A percentile compares a stretch with the other conserved stretches of the same genome.
phyloP scores from a whole-genome alignment of 2,113 vertebrate species.

The Dinomys branickii region DNA sequence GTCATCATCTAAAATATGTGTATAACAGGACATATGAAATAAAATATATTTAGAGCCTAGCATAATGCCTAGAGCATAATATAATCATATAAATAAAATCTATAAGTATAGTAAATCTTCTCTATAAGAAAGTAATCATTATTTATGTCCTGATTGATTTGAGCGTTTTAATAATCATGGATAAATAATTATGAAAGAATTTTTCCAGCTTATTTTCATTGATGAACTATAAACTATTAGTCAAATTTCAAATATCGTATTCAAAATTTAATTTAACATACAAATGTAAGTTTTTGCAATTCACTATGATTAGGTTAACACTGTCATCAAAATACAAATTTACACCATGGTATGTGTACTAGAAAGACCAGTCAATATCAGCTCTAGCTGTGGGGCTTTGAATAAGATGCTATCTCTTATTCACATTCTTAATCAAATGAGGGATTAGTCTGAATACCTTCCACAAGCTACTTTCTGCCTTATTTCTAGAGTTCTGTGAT shows the following conservation, averaged over 20 bases:
- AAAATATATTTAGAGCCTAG: constrained; percentile 2
- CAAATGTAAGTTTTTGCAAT: constrained; percentile 8
- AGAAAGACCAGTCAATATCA: constrained; percentile 3
- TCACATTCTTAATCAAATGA: constrained; percentile 34
- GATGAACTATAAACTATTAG: not conserved
- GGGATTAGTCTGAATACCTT: not conserved
- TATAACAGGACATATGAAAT: not conserved
- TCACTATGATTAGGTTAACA: not conserved
- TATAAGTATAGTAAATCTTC: not conserved
- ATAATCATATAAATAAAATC: not conserved
- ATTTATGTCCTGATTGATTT: constrained; percentile 11
- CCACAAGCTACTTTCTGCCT: not conserved
- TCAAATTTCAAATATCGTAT: constrained; percentile 53
- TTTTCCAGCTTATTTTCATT: constrained; percentile 15
- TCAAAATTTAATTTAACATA: not conserved
- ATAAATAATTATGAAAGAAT: not conserved
- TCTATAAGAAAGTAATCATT: constrained; percentile 42
- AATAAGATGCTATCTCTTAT: not conserved
- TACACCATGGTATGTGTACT: not conserved
- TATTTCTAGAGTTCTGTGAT: not conserved
- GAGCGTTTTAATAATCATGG: not conserved
- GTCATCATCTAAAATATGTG: constrained; percentile 38
- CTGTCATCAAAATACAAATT: constrained; percentile 35
- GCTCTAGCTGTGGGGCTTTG: not conserved
- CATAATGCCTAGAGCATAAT: not conserved